phyloP scores from a whole-genome alignment of 2,888 invertebrate genomes.

The Cloeon dipterum region DNA sequence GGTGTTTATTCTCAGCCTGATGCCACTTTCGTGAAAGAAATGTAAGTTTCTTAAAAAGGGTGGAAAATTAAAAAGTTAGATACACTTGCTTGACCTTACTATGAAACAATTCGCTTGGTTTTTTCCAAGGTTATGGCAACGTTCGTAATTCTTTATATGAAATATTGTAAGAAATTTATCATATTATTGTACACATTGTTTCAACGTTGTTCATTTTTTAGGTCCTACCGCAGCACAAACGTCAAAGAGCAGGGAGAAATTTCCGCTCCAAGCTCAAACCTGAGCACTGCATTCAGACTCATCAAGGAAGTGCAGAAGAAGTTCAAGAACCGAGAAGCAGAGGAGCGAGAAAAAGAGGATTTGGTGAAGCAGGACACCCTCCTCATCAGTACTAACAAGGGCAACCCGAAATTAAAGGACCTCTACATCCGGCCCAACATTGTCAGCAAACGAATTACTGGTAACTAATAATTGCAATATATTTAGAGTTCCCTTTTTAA shows the following conservation, averaged over 20 bases:
- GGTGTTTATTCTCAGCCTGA: slow-evolving; percentile 83
- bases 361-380: slow-evolving; percentile 96
- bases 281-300: slow-evolving; percentile 88
- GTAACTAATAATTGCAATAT: slow-evolving; percentile 13
- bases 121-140: not conserved
- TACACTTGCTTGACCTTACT: not conserved
- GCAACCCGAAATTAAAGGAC: slow-evolving; percentile 94
- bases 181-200: not conserved
- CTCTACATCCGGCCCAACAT: slow-evolving; percentile 97
- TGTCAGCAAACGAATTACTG: slow-evolving; percentile 87
- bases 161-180: not conserved
- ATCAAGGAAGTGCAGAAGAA: slow-evolving; percentile 99
- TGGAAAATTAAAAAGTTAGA: not conserved
- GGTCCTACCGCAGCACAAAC: slow-evolving; percentile 91
- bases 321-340: slow-evolving; percentile 93
- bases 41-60: slow-evolving; percentile 45
- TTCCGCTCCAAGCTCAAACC: slow-evolving; percentile 80
- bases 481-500: not conserved
- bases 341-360: slow-evolving; percentile 96
- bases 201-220: slow-evolving; percentile 16
- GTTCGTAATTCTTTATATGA: not conserved
- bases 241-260: slow-evolving; percentile 92
- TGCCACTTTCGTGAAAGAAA: slow-evolving; percentile 94
- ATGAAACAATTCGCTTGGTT: not conserved
- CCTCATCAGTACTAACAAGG: slow-evolving; percentile 80